Base-by-base conservation (phyloP, 2,797 vertebrate genomes). In the Hephaestus fuliginosus region DNA sequence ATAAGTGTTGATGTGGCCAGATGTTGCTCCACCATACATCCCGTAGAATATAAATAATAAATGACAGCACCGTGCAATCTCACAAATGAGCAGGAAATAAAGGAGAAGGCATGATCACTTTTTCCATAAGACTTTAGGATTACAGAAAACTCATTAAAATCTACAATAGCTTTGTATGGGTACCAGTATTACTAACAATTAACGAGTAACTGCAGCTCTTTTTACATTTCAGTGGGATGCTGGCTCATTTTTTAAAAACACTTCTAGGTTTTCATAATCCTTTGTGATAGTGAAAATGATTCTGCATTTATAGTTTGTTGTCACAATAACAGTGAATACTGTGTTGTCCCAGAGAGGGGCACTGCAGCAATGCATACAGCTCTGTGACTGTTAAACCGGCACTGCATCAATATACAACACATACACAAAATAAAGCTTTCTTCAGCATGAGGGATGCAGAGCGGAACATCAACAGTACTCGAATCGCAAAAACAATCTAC, bases 321-420 rank as follows among this genome's bases (percentile, higher is more conserved):
- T 78, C 36, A 44, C 25, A 25, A 39, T n/a, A 82, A 49, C 53
- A 78, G 88, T 58, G 78, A 89, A 51, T 94, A 81, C 93, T 85
- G 58, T 70, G 61, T 90, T 91, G 44, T 88, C 87, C 94, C 94
- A 94, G 91, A 85, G 90, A 94, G 93, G 91, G 93, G 93, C 93
- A 92, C 91, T 95, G 92, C 78, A 90, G 92, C 76, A 88, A 82
- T 88, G 79, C 90, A 80, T 49, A 86, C 83, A 60, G 66, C 72
- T 76, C 72, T 53, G 69, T 17, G 39, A 44, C 74, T 71, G 36
- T 67, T 62, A 56, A 25, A 60, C 2, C 75, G 67, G 70, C 76
- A 44, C 74, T 58, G 71, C 67, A 76, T 83, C 75, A 63, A n/a
- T 33, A 72, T 28, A 65, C 71, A 67, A 49, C 41, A 70, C 41